phyloP scores from a whole-genome alignment of 2,113 vertebrate species.

The Aplodontia rufa region DNA sequence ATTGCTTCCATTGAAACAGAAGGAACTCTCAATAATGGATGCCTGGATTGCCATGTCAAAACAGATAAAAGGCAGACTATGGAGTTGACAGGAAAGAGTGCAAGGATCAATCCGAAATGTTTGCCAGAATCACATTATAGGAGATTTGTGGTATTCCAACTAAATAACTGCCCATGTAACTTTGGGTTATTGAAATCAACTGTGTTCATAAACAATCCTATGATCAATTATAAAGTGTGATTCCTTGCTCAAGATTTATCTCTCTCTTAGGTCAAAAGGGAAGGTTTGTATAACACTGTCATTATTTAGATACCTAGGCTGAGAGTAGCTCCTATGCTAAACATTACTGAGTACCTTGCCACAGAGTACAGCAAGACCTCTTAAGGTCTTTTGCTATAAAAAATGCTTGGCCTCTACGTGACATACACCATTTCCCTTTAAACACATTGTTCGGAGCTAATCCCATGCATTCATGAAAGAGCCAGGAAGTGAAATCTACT shows the following conservation, averaged over 20 bases:
- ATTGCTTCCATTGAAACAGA: neutral
- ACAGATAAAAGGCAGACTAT: neutral
- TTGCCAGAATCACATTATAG: neutral
- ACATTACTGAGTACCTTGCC: neutral
- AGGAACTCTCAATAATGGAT: neutral
- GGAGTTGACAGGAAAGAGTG: neutral
- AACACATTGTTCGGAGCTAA: neutral
- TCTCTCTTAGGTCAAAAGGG: neutral
- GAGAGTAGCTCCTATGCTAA: neutral
- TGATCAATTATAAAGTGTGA: neutral
- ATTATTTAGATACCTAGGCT: neutral
- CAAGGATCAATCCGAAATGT: neutral
- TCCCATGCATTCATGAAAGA: neutral
- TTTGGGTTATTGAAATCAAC: neutral
- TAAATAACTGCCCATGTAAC: neutral
- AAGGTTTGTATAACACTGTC: neutral
- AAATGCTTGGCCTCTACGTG: neutral
- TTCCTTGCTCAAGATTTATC: neutral
- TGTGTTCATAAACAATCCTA: neutral
- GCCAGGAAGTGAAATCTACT: neutral
- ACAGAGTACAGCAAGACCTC: neutral
- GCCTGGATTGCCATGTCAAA: neutral
- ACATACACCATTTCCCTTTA: neutral
- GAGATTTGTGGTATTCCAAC: neutral
- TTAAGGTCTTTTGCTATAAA: neutral